A percentile compares a stretch with the other conserved stretches of the same genome.
phyloP scores from a whole-genome alignment of 1,140 invertebrate species.

The Drosophila ogumai region DNA sequence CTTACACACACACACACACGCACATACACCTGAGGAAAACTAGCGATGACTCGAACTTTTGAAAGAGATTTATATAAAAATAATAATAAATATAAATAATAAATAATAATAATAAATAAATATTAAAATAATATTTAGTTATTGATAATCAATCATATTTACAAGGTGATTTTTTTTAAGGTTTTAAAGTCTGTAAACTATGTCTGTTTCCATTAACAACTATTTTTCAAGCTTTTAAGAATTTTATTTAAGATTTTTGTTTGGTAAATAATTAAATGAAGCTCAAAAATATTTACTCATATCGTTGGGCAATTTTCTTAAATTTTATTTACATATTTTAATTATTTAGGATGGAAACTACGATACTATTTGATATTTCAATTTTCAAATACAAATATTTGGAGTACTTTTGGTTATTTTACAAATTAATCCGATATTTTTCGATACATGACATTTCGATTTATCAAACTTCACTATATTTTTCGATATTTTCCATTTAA shows the following conservation, averaged over 20 bases:
- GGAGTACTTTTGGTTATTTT: too few relatives aligned
- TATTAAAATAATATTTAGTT: too few relatives aligned
- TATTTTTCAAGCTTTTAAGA: neutral
- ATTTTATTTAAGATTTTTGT: neutral
- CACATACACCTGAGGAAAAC: constrained; percentile 4
- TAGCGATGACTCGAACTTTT: constrained; percentile 2
- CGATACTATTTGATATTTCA: neutral
- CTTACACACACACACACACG: constrained; percentile 14
- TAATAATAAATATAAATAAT: too few relatives aligned
- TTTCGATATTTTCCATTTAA: neutral
- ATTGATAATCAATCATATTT: too few relatives aligned
- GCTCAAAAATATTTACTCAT: neutral
- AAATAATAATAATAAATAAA: too few relatives aligned
- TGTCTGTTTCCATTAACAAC: neutral
- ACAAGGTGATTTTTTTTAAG: neutral
- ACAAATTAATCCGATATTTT: neutral
- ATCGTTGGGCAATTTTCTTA: neutral
- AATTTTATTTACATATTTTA: neutral
- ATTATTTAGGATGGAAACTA: neutral
- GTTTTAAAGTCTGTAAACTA: neutral
- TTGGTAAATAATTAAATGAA: neutral
- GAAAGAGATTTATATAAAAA: neutral
- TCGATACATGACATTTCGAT: neutral
- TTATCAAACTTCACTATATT: neutral
- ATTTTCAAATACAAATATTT: too few relatives aligned